These are phyloP conservation scores for Carcina quercana DNA, from an alignment of 2,888 invertebrate genomes.

Conservation along the genomic window DNA sequence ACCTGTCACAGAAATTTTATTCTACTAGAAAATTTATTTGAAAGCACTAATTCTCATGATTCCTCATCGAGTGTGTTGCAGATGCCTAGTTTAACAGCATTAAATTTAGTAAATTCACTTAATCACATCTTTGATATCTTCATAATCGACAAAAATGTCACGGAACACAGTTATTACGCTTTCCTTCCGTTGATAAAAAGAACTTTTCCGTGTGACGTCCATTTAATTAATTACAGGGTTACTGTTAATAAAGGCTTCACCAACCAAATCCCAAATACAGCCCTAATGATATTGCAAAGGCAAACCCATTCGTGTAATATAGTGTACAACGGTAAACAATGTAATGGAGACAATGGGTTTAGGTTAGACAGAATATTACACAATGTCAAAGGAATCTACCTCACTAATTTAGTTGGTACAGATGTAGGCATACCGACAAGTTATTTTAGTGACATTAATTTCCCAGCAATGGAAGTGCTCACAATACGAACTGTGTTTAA, in stretches of 20 bases:
- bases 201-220: conserved; percentile 53
- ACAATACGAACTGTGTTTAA: no score
- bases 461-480: conserved; percentile 49
- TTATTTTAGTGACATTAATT: conserved; percentile 34
- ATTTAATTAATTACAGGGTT: conserved; percentile 45
- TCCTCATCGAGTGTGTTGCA: conserved; percentile 18
- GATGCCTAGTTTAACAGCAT: conserved; percentile 46
- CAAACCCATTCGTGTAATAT: conserved; percentile 44
- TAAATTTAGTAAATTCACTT: conserved; percentile 35
- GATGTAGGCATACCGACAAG: conserved; percentile 33
- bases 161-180: conserved; percentile 34
- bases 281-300: conserved; percentile 45
- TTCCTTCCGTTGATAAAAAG: conserved; percentile 49
- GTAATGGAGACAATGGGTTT: conserved; percentile 36
- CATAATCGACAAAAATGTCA: conserved; percentile 35
- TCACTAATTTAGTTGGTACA: conserved; percentile 56
- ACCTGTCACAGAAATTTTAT: conserved; percentile 65
- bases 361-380: conserved; percentile 40
- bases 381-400: conserved; percentile 35
- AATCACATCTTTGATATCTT: conserved; percentile 45
- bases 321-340: conserved; percentile 28
- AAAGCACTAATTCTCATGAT: conserved; percentile 10
- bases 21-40: conserved; percentile 46
- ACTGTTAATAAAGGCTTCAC: conserved; percentile 24
- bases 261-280: conserved; percentile 28